These are phyloP conservation scores for Odocoileus virginianus DNA, from an alignment of 2,113 vertebrate genomes.

Conservation along the genomic window DNA sequence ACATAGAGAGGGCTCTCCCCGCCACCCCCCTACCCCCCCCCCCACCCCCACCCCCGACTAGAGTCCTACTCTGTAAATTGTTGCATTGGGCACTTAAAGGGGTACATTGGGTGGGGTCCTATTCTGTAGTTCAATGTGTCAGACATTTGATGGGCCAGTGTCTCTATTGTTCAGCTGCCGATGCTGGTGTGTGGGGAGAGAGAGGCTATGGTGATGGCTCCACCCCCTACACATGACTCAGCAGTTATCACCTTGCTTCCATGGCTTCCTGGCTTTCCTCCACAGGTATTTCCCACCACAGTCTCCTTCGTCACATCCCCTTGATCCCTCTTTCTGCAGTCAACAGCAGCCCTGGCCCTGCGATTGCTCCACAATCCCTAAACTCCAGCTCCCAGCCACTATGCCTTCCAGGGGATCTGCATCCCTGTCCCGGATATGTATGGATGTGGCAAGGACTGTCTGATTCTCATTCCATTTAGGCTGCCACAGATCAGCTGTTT, in stretches of 20 bases:
- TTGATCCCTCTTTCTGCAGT: background rate
- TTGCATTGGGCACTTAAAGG: accelerated
- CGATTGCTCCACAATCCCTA: too few relatives aligned
- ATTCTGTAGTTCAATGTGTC: background rate
- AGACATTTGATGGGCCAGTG: background rate
- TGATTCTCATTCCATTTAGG: background rate
- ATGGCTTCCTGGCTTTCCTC: background rate
- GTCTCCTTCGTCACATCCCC: background rate
- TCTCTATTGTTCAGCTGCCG: background rate
- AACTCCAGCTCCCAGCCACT: too few relatives aligned
- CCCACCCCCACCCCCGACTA: background rate
- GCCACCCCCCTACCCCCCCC: too few relatives aligned
- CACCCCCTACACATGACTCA: background rate
- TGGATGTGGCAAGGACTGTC: background rate
- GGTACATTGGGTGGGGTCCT: background rate
- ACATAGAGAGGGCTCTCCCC: background rate
- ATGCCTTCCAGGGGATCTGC: background rate
- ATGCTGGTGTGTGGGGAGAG: background rate
- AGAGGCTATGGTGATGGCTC: background rate
- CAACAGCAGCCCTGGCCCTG: too few relatives aligned
- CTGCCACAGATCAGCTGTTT: background rate
- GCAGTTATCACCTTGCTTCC: background rate
- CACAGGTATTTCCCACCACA: background rate
- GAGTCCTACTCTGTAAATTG: background rate
- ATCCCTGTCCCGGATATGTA: background rate